Evolutionary conservation across 92 coral and sea anemone genomes (phyloP).

Genomic region (Porites cylindrica): DNA sequence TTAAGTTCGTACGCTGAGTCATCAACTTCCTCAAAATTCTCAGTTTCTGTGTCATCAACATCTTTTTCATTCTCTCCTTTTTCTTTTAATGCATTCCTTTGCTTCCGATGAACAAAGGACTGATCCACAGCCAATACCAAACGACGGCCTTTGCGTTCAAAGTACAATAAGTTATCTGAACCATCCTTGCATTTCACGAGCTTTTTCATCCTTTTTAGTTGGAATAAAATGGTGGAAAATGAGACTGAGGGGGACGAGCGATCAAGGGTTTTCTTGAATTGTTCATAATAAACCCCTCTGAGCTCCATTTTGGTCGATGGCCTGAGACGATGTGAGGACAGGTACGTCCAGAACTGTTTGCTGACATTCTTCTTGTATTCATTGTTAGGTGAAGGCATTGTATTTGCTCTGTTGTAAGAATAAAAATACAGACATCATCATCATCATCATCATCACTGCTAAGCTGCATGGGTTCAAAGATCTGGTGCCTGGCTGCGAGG

Average conservation of each 20-base stretch:
- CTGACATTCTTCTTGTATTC: slow-evolving; percentile 35
- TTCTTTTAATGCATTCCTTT: slow-evolving; percentile 17
- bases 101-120: slow-evolving; percentile 70
- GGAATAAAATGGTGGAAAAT: slow-evolving; percentile 61
- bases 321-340: slow-evolving; percentile 60
- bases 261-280: slow-evolving; percentile 60
- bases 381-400: slow-evolving; percentile 58
- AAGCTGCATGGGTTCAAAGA: too few relatives aligned
- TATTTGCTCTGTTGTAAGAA: not conserved
- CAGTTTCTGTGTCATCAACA: slow-evolving; percentile 34
- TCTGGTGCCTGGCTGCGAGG: too few relatives aligned
- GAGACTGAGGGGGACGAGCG: slow-evolving; percentile 42
- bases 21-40: slow-evolving; percentile 1
- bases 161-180: slow-evolving; percentile 58
- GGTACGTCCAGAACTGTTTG: slow-evolving; percentile 74
- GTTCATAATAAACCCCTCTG: slow-evolving; percentile 57
- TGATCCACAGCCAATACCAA: slow-evolving; percentile 83
- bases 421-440: not conserved
- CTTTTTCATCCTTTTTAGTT: slow-evolving; percentile 67
- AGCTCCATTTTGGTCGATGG: slow-evolving; percentile 74
- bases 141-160: slow-evolving; percentile 66
- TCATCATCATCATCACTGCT: not conserved
- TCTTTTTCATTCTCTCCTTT: slow-evolving; percentile 49
- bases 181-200: slow-evolving; percentile 66
- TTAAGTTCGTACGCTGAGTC: slow-evolving; percentile 53